Evolutionary conservation across 2,113 vertebrate genomes (phyloP), one percentile per base, ranked within the genome.

Genomic region (Tiliqua scincoides): DNA sequence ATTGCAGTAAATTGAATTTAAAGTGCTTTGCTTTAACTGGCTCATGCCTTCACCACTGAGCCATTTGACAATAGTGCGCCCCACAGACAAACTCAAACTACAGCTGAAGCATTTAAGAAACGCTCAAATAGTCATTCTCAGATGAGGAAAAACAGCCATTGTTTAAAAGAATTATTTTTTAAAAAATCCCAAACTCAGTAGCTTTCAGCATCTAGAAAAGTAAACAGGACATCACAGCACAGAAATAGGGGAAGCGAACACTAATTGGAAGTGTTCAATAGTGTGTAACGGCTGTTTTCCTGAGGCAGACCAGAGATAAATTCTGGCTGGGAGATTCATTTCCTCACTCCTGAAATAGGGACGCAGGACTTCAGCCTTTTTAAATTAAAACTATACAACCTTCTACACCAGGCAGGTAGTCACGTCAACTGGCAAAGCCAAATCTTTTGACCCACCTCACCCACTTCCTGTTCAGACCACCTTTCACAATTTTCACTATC

Each of bases 181-280:
- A 2, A 18, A 23, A 70, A 78, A 65, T 27, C 7, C 32, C 25
- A 59, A 72, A 61, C n/a, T 6, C 21, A 59, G 35, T 59, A 72
- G 21, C 15, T 83, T 71, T 40, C 81, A 72, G 52, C 48, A 82
- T 57, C 48, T 27, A 57, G 48, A 72, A 82, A 82, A 82, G 32
- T 82, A 71, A 82, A 82, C 52, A 37, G 65, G 67, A 37, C 35
- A 61, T 71, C 35, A 59, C 81, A 59, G 37, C 67, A 73, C 54
- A 83, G 61, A 83, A 73, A 73, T 30, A 83, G 68, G n/a, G 61
- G 52, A 40, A 6, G 35, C 9, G 11, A 57, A 61, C 70, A n/a
- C 52, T 83, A 83, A 83, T 83, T 83, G 68, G 32, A 83, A 62
- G 30, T 83, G 81, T 25, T n/a, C 70, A 40, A 35, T 68, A 61